Conservation (phyloP, 2,113 vertebrate genomes). For the Oryzias woworae region DNA sequence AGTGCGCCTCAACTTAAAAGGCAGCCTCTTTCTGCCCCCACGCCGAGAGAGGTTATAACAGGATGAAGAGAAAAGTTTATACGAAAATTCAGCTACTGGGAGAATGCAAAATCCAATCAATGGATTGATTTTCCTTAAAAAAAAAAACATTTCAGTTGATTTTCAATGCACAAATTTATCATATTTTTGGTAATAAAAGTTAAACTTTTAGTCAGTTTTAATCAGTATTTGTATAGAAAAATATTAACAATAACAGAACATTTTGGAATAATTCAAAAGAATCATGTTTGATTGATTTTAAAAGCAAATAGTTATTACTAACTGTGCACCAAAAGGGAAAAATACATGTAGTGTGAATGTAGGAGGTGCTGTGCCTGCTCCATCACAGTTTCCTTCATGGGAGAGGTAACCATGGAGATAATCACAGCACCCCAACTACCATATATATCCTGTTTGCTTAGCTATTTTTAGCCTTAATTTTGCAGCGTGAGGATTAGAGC, state of each 20-base stretch:
- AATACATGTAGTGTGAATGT: conserved; percentile 22
- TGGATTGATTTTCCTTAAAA: no score
- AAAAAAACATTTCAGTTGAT: no score
- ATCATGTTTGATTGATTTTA: no score
- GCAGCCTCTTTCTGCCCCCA: conserved; percentile 37
- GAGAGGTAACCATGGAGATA: conserved; percentile 69
- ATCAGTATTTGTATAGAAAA: no score
- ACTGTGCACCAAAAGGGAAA: not conserved
- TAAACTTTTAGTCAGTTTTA: no score
- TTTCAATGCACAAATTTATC: no score
- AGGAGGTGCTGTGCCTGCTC: conserved; percentile 22
- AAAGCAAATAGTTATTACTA: not conserved
- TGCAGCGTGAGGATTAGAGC: conserved; percentile 39
- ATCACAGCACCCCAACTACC: conserved; percentile 61
- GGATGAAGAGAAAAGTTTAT: conserved; percentile 31
- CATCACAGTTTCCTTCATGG: conserved; percentile 37
- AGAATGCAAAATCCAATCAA: no score
- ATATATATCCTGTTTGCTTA: conserved; percentile 70
- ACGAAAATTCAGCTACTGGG: not conserved
- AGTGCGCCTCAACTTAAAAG: conserved; percentile 19
- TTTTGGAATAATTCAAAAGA: no score
- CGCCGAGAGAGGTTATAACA: conserved; percentile 23
- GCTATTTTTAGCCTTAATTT: conserved; percentile 67
- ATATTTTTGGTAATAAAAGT: no score
- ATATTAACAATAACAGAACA: no score